phyloP scores from a whole-genome alignment of 2,888 invertebrate genomes.

The Anorthoa munda region DNA sequence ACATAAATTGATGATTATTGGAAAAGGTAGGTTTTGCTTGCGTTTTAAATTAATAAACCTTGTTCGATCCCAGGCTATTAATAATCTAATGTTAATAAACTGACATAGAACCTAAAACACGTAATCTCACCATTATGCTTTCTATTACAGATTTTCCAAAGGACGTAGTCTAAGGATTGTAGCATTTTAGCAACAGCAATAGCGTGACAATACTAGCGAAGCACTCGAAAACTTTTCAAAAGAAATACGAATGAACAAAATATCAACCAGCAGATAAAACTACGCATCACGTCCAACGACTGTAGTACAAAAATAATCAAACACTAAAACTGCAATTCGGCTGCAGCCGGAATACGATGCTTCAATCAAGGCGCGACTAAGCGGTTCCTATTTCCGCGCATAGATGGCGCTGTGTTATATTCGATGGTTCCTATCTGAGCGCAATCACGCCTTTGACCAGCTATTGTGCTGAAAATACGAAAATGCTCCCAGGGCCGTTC shows the following conservation, averaged over 20 bases:
- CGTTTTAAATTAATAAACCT: neutral
- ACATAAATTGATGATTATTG: neutral
- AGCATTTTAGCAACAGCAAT: neutral
- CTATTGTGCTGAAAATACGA: slow-evolving; percentile 77
- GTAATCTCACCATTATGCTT: neutral
- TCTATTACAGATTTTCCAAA: neutral
- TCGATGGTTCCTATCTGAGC: slow-evolving; percentile 74
- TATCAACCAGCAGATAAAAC: slow-evolving; percentile 27
- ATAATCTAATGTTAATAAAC: neutral
- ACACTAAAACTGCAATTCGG: slow-evolving; percentile 63
- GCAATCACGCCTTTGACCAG: slow-evolving; percentile 81
- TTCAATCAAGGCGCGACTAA: slow-evolving; percentile 80
- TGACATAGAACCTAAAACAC: neutral
- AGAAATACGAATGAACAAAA: slow-evolving; percentile 30
- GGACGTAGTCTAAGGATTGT: neutral
- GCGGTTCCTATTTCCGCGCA: slow-evolving; percentile 86
- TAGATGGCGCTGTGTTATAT: slow-evolving; percentile 84
- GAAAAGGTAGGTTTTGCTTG: too few species aligned
- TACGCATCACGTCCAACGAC: slow-evolving; percentile 43
- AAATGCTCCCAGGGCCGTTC: slow-evolving; percentile 70
- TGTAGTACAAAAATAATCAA: slow-evolving; percentile 64
- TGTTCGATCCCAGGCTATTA: neutral
- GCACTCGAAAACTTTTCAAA: neutral
- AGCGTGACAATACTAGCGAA: neutral
- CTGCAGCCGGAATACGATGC: slow-evolving; percentile 60